Evolutionary conservation across 1,140 invertebrate species (phyloP).

Genomic region (Nebria ingens): DNA sequence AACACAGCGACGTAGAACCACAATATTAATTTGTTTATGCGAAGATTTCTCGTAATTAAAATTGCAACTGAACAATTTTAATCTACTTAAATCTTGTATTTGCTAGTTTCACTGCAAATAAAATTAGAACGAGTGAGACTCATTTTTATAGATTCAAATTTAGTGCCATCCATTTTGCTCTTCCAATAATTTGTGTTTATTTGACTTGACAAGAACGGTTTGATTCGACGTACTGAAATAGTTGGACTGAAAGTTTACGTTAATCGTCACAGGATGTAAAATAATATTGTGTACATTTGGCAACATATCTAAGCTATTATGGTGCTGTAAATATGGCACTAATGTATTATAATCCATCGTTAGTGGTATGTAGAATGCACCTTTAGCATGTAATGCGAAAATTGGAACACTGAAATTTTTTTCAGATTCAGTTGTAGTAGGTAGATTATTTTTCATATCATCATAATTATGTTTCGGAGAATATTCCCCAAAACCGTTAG

Average conservation of each 20-base stretch:
- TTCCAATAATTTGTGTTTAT: conserved; percentile 10
- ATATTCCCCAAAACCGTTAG: conserved; percentile 18
- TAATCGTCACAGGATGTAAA: conserved; percentile 84
- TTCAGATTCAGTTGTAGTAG: conserved; percentile 25
- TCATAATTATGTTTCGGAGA: conserved; percentile 17
- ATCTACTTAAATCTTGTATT: too few species aligned
- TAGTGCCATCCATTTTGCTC: conserved; percentile 10
- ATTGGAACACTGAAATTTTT: conserved; percentile 53
- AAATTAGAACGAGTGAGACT: too few species aligned
- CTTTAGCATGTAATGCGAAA: conserved; percentile 72
- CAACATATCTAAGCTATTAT: conserved; percentile 43
- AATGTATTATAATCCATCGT: conserved; percentile 72
- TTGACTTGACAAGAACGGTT: not conserved
- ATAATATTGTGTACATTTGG: conserved; percentile 49
- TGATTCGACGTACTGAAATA: not conserved
- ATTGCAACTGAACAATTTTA: too few species aligned
- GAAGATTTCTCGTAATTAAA: too few species aligned
- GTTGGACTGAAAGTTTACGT: conserved; percentile 60
- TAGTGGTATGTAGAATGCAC: conserved; percentile 84
- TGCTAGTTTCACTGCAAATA: too few species aligned
- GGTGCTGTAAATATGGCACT: conserved; percentile 53
- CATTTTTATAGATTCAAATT: too few species aligned
- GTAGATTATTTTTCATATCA: not conserved
- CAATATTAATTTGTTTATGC: too few species aligned
- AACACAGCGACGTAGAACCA: too few species aligned